Base-by-base conservation (phyloP, 2,888 invertebrate genomes). In the Drosophila mettleri region DNA sequence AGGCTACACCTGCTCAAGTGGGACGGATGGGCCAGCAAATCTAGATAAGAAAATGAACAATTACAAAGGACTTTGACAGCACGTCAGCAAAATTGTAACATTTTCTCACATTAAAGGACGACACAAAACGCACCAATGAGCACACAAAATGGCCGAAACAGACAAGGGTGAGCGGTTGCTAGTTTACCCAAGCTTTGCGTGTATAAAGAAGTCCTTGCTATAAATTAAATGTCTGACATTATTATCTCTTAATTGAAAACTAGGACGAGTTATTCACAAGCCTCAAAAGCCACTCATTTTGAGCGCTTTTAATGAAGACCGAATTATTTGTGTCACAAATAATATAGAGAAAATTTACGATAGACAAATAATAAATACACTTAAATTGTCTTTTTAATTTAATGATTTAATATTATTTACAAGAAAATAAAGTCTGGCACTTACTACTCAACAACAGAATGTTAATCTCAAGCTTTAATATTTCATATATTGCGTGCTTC, bases 221-320 rank as follows among this genome's bases (percentile, higher is more conserved):
- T 91, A 91, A 91, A 91, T 91, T 91, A 90, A 90, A 82, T 87
- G 80, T 80, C 87, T 89, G 91, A 84, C 90, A 91, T 90, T 91
- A 91, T 91, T 90, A 89, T 90, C 82, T 88, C 80, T 72, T 89
- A 89, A 89, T 85, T 87, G 82, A 88, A 84, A 69, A 78, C 39
- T 31, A 31, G 43, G 75, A 45, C 7, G 18, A 43, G 36, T 48
- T 12, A 34, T 33, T 7, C 18, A 43, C 33, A 34, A 51, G 29
- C 8, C 8, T 8, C 41, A n/a, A 43, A 8, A 48, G 18, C 64
- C 10, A 70, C 69, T 48, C 7, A 74, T 74, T 85, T 78, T 62
- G 59, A 71, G 52, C 31, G 27, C 72, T 57, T 76, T 76, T 73
- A 84, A 86, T 65, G 29, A 51, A 46, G 53, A 46, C 20, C 43